A percentile compares a stretch with the other conserved stretches of the same genome.
These are phyloP conservation scores for Procavia capensis DNA, from an alignment of 2,113 vertebrate species.

Conservation along the genomic window DNA sequence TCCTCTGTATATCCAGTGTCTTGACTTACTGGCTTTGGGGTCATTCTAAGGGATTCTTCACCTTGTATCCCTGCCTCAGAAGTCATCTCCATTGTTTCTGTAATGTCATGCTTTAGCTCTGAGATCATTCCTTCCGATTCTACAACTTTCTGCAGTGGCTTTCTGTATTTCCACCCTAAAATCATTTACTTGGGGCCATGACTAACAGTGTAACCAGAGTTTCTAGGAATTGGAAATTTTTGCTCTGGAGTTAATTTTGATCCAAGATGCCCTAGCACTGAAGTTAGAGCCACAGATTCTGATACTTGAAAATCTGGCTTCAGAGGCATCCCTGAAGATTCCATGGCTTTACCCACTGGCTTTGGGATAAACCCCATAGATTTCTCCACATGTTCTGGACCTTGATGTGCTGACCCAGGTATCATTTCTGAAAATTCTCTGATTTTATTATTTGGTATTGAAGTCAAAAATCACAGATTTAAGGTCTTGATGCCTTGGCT, in stretches of 20 bases:
- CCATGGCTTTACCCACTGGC: not conserved
- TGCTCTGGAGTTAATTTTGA: conserved; percentile 18
- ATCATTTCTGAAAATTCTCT: conserved; percentile 13
- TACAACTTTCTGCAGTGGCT: not conserved
- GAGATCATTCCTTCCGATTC: not conserved
- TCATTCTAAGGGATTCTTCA: conserved; percentile 33
- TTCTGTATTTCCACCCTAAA: not conserved
- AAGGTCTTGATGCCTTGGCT: not conserved
- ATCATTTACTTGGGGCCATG: conserved; percentile 7
- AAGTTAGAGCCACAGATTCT: conserved; percentile 48
- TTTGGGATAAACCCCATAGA: conserved; percentile 1
- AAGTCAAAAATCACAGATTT: conserved; percentile 44
- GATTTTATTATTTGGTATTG: conserved; percentile 22
- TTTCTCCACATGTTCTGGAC: conserved; percentile 14
- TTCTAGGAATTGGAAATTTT: conserved; percentile 6
- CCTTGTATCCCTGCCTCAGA: not conserved
- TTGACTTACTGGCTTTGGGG: not conserved
- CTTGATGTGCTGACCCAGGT: conserved; percentile 21
- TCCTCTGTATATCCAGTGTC: not conserved
- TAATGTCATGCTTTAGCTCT: not conserved
- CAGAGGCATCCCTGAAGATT: conserved; percentile 24
- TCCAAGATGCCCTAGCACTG: not conserved
- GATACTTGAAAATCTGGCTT: conserved; percentile 25
- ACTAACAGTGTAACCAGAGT: not conserved
- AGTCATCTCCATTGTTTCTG: not conserved